phyloP scores from a whole-genome alignment of 2,797 vertebrate genomes.

The Lepilemur ruficaudatus region DNA sequence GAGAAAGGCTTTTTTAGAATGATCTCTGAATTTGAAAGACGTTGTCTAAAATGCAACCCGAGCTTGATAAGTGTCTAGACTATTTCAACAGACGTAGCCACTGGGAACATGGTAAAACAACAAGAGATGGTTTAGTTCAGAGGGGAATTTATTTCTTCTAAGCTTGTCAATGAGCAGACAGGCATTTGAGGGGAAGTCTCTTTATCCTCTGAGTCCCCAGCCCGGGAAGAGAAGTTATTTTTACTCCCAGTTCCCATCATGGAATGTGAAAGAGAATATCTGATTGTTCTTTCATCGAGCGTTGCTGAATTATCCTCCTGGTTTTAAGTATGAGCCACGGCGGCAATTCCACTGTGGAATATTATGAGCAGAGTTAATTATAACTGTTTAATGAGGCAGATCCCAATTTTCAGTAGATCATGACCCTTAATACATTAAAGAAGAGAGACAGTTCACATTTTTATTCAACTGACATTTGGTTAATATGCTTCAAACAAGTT shows the following conservation, averaged over 20 bases:
- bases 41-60: constrained; percentile 39
- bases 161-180: constrained; percentile 37
- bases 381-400: constrained; percentile 57
- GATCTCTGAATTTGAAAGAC: constrained; percentile 44
- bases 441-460: constrained; percentile 59
- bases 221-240: constrained; percentile 50
- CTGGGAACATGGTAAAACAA: constrained; percentile 42
- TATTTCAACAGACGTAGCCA: constrained; percentile 27
- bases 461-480: constrained; percentile 62
- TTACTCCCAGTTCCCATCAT: constrained; percentile 17
- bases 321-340: background rate
- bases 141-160: constrained; percentile 43
- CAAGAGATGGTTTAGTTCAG: constrained; percentile 37
- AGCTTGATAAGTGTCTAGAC: constrained; percentile 59
- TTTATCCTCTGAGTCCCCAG: constrained; percentile 47
- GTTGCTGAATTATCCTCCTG: constrained; percentile 37
- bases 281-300: background rate
- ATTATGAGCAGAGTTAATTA: constrained; percentile 67
- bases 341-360: constrained; percentile 40
- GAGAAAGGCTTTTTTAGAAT: constrained; percentile 39
- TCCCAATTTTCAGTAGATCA: constrained; percentile 62
- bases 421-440: constrained; percentile 64
- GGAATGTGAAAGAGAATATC: constrained; percentile 57
- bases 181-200: constrained; percentile 12
- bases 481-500: constrained; percentile 58